These are phyloP conservation scores for Nomada goodeniana DNA, from an alignment of 2,888 invertebrate genomes.

Conservation along the genomic window DNA sequence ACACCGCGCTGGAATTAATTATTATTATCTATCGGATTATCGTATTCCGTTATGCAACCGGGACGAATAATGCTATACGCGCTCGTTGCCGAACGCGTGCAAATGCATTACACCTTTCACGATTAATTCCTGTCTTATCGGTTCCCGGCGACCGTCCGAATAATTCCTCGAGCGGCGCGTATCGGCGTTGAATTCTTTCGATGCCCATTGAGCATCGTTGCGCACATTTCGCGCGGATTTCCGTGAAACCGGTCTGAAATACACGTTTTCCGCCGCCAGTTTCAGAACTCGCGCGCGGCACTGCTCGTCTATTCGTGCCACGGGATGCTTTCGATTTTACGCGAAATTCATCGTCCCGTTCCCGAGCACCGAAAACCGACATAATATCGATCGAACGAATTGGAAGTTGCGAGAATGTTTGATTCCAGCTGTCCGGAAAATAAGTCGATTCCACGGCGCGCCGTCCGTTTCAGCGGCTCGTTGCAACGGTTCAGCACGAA, in stretches of 20 bases:
- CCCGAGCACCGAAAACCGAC: not conserved
- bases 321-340: slow-evolving; percentile 1
- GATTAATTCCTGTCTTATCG: slow-evolving; percentile 21
- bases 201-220: slow-evolving; percentile 23
- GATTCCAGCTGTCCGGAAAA: not conserved
- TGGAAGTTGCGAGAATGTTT: too few relatives aligned
- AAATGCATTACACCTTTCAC: not conserved
- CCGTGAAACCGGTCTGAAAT: slow-evolving; percentile 39
- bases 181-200: slow-evolving; percentile 12
- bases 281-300: slow-evolving; percentile 3
- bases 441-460: not conserved
- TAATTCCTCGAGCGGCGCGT: not conserved
- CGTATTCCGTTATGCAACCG: slow-evolving; percentile 45
- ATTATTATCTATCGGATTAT: slow-evolving; percentile 48
- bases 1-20: slow-evolving; percentile 48
- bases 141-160: not conserved
- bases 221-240: slow-evolving; percentile 17
- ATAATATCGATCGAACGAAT: not conserved
- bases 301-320: not conserved
- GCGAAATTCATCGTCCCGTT: not conserved
- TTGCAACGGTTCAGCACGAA: slow-evolving; percentile 19
- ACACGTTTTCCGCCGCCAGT: slow-evolving; percentile 7
- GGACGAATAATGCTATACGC: slow-evolving; percentile 24
- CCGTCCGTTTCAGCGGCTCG: not conserved
- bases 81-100: not conserved